A percentile compares a stretch with the other conserved stretches of the same genome.
Conservation (phyloP, 64 coral and sea anemone genomes). For the Pocillopora verrucosa region DNA sequence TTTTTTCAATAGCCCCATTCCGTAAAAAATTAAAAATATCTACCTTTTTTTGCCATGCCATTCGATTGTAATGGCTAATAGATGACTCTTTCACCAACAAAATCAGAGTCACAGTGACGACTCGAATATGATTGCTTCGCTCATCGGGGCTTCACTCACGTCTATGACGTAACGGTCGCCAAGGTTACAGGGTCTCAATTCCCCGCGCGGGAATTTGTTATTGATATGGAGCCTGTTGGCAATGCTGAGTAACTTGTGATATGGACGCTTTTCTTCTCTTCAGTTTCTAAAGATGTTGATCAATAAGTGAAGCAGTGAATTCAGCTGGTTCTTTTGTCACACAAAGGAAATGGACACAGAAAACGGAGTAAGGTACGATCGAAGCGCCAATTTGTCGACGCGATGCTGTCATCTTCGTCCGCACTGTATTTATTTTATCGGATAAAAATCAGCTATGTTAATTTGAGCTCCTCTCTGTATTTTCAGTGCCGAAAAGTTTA, state of each 20-base stretch:
- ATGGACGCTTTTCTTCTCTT: neutral
- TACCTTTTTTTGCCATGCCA: too few relatives aligned
- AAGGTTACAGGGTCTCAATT: neutral
- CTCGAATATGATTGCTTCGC: too few relatives aligned
- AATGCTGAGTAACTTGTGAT: neutral
- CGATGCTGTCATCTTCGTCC: neutral
- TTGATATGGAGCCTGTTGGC: neutral
- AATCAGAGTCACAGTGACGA: too few relatives aligned
- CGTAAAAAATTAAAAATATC: too few relatives aligned
- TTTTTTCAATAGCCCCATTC: too few relatives aligned
- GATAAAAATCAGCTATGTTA: neutral
- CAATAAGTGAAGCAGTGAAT: neutral
- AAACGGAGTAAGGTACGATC: constrained; percentile 10
- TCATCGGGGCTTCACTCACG: neutral
- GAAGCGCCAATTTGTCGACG: neutral
- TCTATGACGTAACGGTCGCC: constrained; percentile 26
- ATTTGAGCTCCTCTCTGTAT: neutral
- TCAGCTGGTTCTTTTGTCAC: neutral
- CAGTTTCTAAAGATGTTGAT: neutral
- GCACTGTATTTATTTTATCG: neutral
- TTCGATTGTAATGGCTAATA: too few relatives aligned
- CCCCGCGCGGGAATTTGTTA: constrained; percentile 52
- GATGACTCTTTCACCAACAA: too few relatives aligned
- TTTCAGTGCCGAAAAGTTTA: constrained; percentile 1
- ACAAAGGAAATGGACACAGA: constrained; percentile 2